Evolutionary conservation across 2,797 vertebrate species (phyloP), one percentile per base, ranked within the genome.

Genomic region (Aplochiton taeniatus): DNA sequence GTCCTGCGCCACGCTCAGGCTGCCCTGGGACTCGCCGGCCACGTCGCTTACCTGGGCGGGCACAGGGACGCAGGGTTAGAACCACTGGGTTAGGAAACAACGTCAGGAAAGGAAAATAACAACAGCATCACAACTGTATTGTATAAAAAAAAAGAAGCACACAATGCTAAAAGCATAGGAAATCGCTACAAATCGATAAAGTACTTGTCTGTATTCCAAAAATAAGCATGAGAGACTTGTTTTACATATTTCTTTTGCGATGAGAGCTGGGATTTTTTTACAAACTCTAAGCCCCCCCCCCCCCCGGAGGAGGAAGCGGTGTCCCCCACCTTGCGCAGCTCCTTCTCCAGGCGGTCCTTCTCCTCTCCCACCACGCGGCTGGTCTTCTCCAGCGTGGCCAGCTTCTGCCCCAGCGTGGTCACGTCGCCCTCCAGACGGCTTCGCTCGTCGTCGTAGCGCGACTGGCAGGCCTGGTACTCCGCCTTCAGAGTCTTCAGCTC

Each of bases 21-120:
- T 98, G 14, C 96, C 96, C 74, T 98, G 96, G 0, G 95, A 97
- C 88, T 98, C 96, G 0, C 95, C 95, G 0, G 96, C 96, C 5
- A 96, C 94, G 0, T 96, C 94, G 0, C 93, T 96, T 74, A 95
- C 0, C 89, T 91, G 63, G 14, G 12, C 1, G 31, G 31, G 31
- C 3, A 56, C 52, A 31, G 52, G 41, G 31, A 56, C 60, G 51
- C 61, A 51, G 4, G 41, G 13, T 31, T 19, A 43, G 48, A 17
- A 48, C 58, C 47, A 41, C 59, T 0, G 61, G n/a, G 11, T 3
- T 49, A 7, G 61, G 20, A 60, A 19, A 72, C 0, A 52, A n/a
- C 2, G 49, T 8, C 6, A 16, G 14, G 49, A 50, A 12, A 50
- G 48, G 48, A 50, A n/a, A 6, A 44, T n/a, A 58, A 7, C 44